Evolutionary conservation across 1,140 invertebrate genomes (phyloP).

Genomic region (Scaptomyza pallida): DNA sequence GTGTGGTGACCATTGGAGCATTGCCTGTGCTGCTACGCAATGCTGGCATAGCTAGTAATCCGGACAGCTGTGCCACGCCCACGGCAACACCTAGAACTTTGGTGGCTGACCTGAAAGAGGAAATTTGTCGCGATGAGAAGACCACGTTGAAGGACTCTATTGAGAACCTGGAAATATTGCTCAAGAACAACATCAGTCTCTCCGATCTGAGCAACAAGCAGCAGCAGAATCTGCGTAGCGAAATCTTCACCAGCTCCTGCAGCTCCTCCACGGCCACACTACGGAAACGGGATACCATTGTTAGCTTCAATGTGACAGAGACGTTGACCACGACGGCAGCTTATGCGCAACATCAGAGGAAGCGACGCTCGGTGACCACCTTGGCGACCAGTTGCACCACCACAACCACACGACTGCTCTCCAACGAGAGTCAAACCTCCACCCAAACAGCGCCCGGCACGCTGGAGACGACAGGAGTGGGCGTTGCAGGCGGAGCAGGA

Average conservation of each 20-base stretch:
- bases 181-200: constrained; percentile 83
- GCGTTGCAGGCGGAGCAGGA: background rate
- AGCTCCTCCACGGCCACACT: constrained; percentile 54
- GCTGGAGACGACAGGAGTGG: constrained; percentile 33
- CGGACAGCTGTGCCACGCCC: constrained; percentile 59
- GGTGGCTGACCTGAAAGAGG: constrained; percentile 70
- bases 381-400: constrained; percentile 41
- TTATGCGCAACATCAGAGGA: constrained; percentile 25
- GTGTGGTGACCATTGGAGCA: constrained; percentile 74
- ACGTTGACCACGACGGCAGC: constrained; percentile 58
- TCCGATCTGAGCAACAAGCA: constrained; percentile 83
- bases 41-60: constrained; percentile 14
- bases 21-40: constrained; percentile 57
- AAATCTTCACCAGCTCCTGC: constrained; percentile 28
- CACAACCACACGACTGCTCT: constrained; percentile 60
- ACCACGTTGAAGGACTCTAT: constrained; percentile 77
- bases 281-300: constrained; percentile 62
- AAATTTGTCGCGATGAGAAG: constrained; percentile 68
- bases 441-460: constrained; percentile 67
- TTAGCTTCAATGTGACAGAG: constrained; percentile 71
- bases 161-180: constrained; percentile 80
- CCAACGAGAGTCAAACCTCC: constrained; percentile 69
- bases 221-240: constrained; percentile 72
- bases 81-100: constrained; percentile 57
- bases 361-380: constrained; percentile 40